These are phyloP conservation scores for Cheilosia vulpina DNA, from an alignment of 2,888 invertebrate species.

Conservation along the genomic window DNA sequence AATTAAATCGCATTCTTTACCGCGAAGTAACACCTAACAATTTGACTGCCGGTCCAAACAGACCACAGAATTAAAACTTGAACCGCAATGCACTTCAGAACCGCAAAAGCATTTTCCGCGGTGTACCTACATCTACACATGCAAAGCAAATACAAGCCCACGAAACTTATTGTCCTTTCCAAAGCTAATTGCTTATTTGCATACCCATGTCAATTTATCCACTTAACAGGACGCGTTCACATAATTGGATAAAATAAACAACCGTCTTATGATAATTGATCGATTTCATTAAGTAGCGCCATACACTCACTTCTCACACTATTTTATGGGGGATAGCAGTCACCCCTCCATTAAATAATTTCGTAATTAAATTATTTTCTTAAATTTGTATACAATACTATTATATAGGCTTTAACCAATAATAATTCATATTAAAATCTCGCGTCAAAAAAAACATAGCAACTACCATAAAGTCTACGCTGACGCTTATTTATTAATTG, in stretches of 20 bases:
- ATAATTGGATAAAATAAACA: conserved; percentile 70
- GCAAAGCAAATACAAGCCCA: not conserved
- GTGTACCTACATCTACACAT: not conserved
- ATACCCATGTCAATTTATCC: conserved; percentile 61
- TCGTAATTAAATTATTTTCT: conserved; percentile 52
- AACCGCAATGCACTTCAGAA: not conserved
- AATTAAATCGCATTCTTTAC: not conserved
- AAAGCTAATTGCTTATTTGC: conserved; percentile 65
- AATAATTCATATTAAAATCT: conserved; percentile 1
- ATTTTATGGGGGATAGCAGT: not conserved
- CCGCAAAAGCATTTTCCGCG: not conserved
- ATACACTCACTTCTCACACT: not conserved
- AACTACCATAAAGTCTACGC: conserved; percentile 36
- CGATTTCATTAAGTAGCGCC: conserved; percentile 25
- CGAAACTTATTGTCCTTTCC: conserved; percentile 36
- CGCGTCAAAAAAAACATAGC: conserved; percentile 33
- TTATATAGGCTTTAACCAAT: not conserved
- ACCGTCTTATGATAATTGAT: conserved; percentile 68
- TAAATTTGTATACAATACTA: not conserved
- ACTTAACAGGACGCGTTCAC: conserved; percentile 39
- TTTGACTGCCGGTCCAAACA: not conserved
- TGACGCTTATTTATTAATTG: conserved; percentile 70
- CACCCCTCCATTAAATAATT: conserved; percentile 23
- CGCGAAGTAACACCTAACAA: not conserved
- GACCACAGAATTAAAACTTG: not conserved